These are phyloP conservation scores for Automeris io DNA, from an alignment of 2,888 invertebrate species.

Conservation along the genomic window DNA sequence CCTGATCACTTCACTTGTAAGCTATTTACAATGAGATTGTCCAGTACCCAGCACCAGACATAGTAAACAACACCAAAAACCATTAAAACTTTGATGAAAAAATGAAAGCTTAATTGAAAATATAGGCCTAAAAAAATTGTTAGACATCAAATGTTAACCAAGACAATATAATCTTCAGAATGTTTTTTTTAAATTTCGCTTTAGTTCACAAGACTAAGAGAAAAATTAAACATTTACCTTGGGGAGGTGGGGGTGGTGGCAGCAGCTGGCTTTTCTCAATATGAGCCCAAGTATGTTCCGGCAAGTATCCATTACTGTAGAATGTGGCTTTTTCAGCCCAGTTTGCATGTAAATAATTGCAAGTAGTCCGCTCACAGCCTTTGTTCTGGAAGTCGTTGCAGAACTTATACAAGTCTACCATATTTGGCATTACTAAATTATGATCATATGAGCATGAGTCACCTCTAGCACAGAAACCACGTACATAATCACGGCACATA, in stretches of 20 bases:
- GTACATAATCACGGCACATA: slow-evolving; percentile 49
- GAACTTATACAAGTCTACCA: slow-evolving; percentile 46
- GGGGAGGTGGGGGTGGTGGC: slow-evolving; percentile 27
- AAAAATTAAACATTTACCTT: slow-evolving; percentile 21
- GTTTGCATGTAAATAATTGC: slow-evolving; percentile 52
- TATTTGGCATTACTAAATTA: slow-evolving; percentile 37
- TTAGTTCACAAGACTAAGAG: too few relatives aligned
- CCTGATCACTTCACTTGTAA: too few relatives aligned
- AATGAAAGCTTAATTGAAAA: too few relatives aligned
- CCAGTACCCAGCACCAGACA: too few relatives aligned
- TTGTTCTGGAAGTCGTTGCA: slow-evolving; percentile 51
- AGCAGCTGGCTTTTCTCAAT: slow-evolving; percentile 23
- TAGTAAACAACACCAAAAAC: too few relatives aligned
- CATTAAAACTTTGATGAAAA: too few relatives aligned
- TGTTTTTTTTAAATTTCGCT: too few relatives aligned
- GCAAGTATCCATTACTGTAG: slow-evolving; percentile 42
- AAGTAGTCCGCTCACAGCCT: slow-evolving; percentile 36
- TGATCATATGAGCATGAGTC: slow-evolving; percentile 42
- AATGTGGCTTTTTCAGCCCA: slow-evolving; percentile 53
- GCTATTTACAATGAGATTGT: too few relatives aligned
- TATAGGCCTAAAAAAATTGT: too few relatives aligned
- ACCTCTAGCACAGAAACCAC: slow-evolving; percentile 45
- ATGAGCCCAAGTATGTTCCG: slow-evolving; percentile 39
- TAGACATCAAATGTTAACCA: too few relatives aligned
- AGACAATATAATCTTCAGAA: too few relatives aligned